Percentiles rank a stretch among this genome's conserved stretches.
Conservation (phyloP, 1,140 invertebrate species). For the Chionoecetes opilio region DNA sequence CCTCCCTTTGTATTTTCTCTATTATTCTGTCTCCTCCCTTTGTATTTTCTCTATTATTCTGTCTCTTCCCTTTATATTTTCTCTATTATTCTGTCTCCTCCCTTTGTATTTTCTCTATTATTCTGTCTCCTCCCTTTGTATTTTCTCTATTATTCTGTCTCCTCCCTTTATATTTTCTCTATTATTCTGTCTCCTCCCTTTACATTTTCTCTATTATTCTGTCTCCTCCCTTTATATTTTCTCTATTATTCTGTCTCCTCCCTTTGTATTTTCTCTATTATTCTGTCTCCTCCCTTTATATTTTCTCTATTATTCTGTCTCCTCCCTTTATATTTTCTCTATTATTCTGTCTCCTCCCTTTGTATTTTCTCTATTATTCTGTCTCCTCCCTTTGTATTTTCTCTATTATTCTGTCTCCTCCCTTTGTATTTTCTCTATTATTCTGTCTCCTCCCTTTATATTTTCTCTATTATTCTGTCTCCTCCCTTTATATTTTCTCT, state of each 20-base stretch:
- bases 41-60: background rate
- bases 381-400: background rate
- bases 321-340: background rate
- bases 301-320: conserved; percentile 5
- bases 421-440: background rate
- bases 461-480: too few species aligned
- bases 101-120: background rate
- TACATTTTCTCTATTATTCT: too few species aligned
- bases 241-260: background rate
- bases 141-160: too few species aligned
- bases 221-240: background rate
- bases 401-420: too few species aligned
- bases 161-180: background rate
- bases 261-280: background rate
- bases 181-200: background rate
- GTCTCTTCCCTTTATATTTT: background rate
- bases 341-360: too few species aligned
- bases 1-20: background rate
- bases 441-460: background rate
- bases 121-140: background rate
- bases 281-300: too few species aligned
- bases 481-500: background rate
- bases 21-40: too few species aligned
- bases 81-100: too few species aligned
- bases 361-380: background rate